Evolutionary conservation across 2,888 invertebrate species (phyloP).

Genomic region (Chironomus riparius): DNA sequence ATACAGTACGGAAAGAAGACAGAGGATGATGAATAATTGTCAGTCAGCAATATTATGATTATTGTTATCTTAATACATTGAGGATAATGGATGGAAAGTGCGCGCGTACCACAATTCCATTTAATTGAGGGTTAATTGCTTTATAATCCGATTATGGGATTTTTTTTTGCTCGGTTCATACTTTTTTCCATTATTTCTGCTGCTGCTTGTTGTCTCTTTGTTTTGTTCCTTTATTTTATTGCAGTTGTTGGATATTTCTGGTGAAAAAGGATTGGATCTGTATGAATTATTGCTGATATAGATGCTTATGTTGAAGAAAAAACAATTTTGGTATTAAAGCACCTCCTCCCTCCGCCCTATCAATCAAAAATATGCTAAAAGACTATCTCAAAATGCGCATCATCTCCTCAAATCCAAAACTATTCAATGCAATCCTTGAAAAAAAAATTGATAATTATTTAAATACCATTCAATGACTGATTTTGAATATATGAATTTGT

Average conservation of each 20-base stretch:
- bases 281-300: no score
- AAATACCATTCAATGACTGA: no score
- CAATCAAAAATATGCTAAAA: no score
- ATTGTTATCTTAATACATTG: neutral
- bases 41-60: neutral
- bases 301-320: no score
- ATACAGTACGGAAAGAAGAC: neutral
- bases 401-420: no score
- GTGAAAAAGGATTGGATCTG: neutral
- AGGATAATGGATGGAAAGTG: neutral
- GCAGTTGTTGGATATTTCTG: neutral
- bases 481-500: no score
- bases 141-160: slow-evolving; percentile 25
- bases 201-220: neutral
- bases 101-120: slow-evolving; percentile 1
- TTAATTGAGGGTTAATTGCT: slow-evolving; percentile 26
- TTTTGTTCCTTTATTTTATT: neutral
- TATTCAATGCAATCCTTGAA: no score
- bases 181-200: neutral
- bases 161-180: neutral
- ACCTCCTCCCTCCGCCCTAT: no score
- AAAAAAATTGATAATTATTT: no score
- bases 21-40: neutral
- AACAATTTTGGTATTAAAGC: no score
- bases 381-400: no score